These are phyloP conservation scores for Caretta caretta DNA, from an alignment of 2,113 vertebrate species.

Conservation along the genomic window DNA sequence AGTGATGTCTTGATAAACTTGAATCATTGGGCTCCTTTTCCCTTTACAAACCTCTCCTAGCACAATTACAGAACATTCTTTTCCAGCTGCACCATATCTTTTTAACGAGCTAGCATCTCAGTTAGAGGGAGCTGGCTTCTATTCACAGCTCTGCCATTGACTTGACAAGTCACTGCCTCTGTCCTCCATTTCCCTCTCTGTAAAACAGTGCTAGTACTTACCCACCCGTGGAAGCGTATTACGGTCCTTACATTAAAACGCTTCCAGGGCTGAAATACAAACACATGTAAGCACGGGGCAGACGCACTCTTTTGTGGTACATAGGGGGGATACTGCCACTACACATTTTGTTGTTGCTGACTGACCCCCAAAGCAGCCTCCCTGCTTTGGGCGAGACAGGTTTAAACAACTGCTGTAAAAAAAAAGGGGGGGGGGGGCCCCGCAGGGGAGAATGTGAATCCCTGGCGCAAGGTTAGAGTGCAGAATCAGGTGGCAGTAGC, in stretches of 20 bases:
- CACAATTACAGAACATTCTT: background rate
- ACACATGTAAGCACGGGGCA: no score
- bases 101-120: no score
- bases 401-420: background rate
- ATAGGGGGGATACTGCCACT: no score
- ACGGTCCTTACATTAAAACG: background rate
- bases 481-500: background rate
- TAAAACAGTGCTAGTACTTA: background rate
- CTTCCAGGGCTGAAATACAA: background rate
- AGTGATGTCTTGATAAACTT: background rate
- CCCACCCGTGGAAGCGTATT: background rate
- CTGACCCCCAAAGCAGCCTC: no score
- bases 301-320: no score
- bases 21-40: background rate
- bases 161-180: background rate
- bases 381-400: background rate
- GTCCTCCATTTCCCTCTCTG: background rate
- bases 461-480: no score
- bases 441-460: background rate
- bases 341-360: no score
- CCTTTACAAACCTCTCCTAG: background rate
- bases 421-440: no score
- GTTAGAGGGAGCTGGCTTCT: no score
- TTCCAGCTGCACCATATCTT: background rate
- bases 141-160: no score